Percentiles rank a stretch among this genome's conserved stretches.
phyloP scores from a whole-genome alignment of 2,888 invertebrate genomes.

The Pegoplata infirma region DNA sequence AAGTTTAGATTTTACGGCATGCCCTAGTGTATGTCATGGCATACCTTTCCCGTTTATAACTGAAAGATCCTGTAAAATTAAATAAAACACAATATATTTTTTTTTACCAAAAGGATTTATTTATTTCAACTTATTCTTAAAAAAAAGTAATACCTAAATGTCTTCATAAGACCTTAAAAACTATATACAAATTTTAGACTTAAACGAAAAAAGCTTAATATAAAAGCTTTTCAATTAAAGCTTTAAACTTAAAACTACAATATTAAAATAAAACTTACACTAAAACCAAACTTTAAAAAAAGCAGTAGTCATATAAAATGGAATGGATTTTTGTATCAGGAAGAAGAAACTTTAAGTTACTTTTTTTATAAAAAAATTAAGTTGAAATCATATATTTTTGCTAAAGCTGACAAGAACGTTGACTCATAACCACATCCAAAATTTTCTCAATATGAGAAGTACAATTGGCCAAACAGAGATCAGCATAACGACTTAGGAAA shows the following conservation, averaged over 20 bases:
- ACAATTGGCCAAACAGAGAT: slow-evolving; percentile 72
- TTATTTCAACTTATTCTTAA: slow-evolving; percentile 24
- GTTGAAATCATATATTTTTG: slow-evolving; percentile 1
- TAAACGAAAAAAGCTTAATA: not conserved
- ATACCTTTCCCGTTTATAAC: not conserved
- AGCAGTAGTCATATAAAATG: slow-evolving; percentile 14
- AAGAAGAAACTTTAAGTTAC: slow-evolving; percentile 22
- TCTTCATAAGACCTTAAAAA: slow-evolving; percentile 33
- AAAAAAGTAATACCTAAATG: slow-evolving; percentile 14
- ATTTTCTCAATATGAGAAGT: slow-evolving; percentile 71
- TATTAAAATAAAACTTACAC: slow-evolving; percentile 5
- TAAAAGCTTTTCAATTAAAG: too few relatives aligned
- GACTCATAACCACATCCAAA: slow-evolving; percentile 69
- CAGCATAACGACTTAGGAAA: slow-evolving; percentile 72
- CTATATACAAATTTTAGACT: not conserved
- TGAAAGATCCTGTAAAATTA: too few relatives aligned
- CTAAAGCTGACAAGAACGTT: slow-evolving; percentile 32
- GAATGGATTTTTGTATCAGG: slow-evolving; percentile 13
- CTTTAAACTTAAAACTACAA: too few relatives aligned
- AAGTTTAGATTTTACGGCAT: too few relatives aligned
- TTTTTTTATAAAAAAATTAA: not conserved
- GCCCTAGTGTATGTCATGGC: too few relatives aligned
- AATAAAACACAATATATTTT: slow-evolving; percentile 17
- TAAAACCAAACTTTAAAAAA: not conserved
- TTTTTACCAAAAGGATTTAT: slow-evolving; percentile 30